Percentiles rank a stretch among this genome's conserved stretches.
Conservation (phyloP, 2,888 invertebrate genomes). For the Icerya purchasi region DNA sequence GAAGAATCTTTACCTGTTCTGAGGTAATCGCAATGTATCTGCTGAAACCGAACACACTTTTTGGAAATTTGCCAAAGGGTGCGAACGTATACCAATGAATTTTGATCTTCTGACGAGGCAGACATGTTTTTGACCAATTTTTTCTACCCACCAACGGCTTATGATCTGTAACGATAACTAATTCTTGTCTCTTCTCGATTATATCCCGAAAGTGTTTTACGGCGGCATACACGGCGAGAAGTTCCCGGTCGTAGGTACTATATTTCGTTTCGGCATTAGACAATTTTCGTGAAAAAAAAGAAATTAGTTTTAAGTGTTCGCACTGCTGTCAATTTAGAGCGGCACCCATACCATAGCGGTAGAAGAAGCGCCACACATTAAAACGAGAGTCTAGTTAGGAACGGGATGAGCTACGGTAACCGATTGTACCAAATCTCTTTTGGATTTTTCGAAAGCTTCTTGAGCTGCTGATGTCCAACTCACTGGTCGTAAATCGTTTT, state of each 20-base stretch:
- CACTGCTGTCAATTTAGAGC: neutral
- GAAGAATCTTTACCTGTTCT: too few relatives aligned
- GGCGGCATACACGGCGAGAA: neutral
- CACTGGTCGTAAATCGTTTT: neutral
- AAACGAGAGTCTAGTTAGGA: too few relatives aligned
- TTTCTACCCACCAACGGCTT: too few relatives aligned
- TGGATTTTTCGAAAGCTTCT: neutral
- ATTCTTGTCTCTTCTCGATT: too few relatives aligned
- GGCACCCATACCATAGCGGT: conserved; percentile 3
- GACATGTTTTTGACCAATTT: too few relatives aligned
- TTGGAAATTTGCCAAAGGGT: too few relatives aligned
- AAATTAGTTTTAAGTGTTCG: neutral
- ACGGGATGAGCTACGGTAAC: neutral
- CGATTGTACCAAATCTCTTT: neutral
- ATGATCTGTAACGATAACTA: too few relatives aligned
- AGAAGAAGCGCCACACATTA: neutral
- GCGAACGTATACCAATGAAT: too few relatives aligned
- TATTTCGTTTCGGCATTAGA: neutral
- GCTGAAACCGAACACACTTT: too few relatives aligned
- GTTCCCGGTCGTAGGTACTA: neutral
- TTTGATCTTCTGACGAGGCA: too few relatives aligned
- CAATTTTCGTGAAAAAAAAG: neutral
- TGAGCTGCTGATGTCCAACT: neutral
- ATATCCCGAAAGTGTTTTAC: neutral
- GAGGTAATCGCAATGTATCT: too few relatives aligned